Conservation (phyloP, 2,797 vertebrate species). For the Propithecus deckenii region DNA sequence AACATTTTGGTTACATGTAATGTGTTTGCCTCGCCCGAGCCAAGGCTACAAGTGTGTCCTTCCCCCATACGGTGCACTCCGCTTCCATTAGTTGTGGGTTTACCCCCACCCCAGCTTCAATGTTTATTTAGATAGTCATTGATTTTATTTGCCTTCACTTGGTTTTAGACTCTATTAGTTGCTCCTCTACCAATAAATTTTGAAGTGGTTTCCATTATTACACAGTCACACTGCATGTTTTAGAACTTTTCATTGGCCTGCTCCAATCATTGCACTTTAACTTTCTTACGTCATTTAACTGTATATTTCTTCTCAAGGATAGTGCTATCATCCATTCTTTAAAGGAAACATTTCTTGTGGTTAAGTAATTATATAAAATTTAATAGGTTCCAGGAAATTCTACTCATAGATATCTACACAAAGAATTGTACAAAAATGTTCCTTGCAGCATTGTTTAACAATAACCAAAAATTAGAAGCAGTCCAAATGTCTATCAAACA, state of each 20-base stretch:
- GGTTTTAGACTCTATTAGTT: background rate
- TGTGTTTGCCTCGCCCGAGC: no score
- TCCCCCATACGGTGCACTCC: no score
- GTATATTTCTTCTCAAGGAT: background rate
- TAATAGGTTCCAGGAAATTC: constrained; percentile 15
- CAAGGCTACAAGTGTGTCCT: no score
- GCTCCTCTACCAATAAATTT: constrained; percentile 35
- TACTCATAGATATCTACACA: background rate
- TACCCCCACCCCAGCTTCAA: no score
- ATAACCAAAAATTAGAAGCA: constrained; percentile 15
- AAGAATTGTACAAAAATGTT: constrained; percentile 35
- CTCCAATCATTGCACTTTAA: constrained; percentile 6
- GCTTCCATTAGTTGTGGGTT: no score
- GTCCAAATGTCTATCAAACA: constrained; percentile 20
- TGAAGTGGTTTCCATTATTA: constrained; percentile 3
- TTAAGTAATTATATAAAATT: constrained; percentile 20
- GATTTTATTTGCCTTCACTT: background rate
- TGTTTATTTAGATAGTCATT: background rate
- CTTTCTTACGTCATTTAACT: background rate
- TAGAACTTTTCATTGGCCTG: background rate
- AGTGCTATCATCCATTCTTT: background rate
- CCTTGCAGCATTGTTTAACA: background rate
- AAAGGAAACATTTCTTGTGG: background rate
- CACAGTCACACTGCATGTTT: background rate
- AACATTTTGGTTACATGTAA: no score